phyloP scores from a whole-genome alignment of 2,797 vertebrate genomes.

The Aselliscus stoliczkanus region DNA sequence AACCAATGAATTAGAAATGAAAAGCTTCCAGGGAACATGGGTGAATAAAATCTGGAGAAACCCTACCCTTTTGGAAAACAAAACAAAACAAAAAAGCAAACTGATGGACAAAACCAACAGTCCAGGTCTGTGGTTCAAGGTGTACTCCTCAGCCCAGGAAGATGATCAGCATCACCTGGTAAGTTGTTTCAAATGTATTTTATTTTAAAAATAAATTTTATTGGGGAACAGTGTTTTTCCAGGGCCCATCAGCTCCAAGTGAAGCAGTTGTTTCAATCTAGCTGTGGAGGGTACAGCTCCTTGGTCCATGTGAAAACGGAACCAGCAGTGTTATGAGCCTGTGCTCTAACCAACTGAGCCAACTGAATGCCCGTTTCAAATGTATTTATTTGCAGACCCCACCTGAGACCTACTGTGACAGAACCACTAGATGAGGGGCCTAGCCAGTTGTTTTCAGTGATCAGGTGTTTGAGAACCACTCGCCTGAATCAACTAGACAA shows the following conservation, averaged over 20 bases:
- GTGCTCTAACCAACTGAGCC: no score
- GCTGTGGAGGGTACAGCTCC: no score
- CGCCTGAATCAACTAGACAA: background rate
- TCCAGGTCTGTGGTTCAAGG: background rate
- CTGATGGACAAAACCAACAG: background rate
- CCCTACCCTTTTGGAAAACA: background rate
- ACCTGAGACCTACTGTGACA: background rate
- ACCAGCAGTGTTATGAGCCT: no score
- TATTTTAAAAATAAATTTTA: no score
- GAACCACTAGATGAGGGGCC: background rate
- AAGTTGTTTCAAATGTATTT: background rate
- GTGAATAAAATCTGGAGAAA: background rate
- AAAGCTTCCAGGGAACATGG: background rate
- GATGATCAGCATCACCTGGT: background rate
- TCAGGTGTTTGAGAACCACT: background rate
- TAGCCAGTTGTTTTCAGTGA: background rate
- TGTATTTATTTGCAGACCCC: background rate
- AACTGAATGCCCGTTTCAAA: background rate
- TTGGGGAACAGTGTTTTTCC: no score
- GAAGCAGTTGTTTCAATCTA: no score
- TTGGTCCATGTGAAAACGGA: no score
- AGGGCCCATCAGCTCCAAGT: no score
- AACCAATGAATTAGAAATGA: conserved; percentile 10
- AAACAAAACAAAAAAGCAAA: background rate
- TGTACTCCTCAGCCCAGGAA: background rate